phyloP scores from a whole-genome alignment of 2,888 invertebrate species.

The Junonia oenone region DNA sequence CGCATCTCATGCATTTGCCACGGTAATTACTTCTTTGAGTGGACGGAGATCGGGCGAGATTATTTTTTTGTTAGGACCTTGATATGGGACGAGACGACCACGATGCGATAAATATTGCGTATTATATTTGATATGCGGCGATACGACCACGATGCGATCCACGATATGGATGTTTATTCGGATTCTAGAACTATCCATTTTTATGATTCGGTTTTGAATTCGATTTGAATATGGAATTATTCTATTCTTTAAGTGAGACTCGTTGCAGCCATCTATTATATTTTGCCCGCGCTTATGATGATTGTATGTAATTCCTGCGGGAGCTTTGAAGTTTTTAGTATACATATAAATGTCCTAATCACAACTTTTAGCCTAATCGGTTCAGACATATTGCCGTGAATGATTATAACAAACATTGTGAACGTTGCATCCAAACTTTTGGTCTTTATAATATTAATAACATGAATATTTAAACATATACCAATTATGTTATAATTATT shows the following conservation, averaged over 20 bases:
- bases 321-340: no score
- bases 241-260: background rate
- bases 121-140: conserved; percentile 5
- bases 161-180: background rate
- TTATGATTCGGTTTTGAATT: background rate
- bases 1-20: conserved; percentile 55
- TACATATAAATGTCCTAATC: no score
- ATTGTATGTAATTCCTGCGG: no score
- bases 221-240: background rate
- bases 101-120: conserved; percentile 2
- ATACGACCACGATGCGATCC: conserved; percentile 7
- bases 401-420: no score
- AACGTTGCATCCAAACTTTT: no score
- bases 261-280: no score
- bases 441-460: no score
- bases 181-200: background rate
- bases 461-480: no score
- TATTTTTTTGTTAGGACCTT: conserved; percentile 13
- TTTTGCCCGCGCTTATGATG: no score
- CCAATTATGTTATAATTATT: no score
- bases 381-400: no score
- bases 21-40: conserved; percentile 41
- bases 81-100: conserved; percentile 8
- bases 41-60: conserved; percentile 31
- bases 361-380: no score